Conservation (phyloP, 2,113 vertebrate genomes). For the Aptenodytes patagonicus region DNA sequence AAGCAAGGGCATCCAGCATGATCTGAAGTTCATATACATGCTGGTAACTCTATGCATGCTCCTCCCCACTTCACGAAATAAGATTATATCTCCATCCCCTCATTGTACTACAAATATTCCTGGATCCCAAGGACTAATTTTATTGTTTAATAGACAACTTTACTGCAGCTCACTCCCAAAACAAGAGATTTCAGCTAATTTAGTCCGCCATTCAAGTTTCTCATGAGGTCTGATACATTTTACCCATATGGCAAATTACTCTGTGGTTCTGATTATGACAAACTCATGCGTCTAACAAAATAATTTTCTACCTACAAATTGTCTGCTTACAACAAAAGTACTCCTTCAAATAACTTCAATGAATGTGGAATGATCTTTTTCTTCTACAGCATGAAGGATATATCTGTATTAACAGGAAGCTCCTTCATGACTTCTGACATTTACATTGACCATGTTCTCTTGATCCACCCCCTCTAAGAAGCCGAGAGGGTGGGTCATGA, state of each 20-base stretch:
- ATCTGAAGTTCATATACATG: background rate
- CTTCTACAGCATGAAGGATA: fast-evolving
- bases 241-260: background rate
- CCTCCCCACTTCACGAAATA: background rate
- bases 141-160: background rate
- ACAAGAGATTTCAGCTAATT: background rate
- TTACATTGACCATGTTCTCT: background rate
- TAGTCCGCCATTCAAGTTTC: background rate
- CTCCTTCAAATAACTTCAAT: background rate
- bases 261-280: background rate
- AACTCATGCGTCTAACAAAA: background rate
- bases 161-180: background rate
- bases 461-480: background rate
- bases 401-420: background rate
- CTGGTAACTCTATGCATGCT: background rate
- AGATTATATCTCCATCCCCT: background rate
- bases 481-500: background rate
- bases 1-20: background rate
- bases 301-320: background rate
- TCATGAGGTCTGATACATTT: background rate
- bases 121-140: background rate
- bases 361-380: background rate
- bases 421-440: background rate
- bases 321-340: background rate
- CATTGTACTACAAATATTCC: background rate